Percentiles rank a stretch among this genome's conserved stretches.
phyloP scores from a whole-genome alignment of 2,888 invertebrate species.

The Amitus sp. region DNA sequence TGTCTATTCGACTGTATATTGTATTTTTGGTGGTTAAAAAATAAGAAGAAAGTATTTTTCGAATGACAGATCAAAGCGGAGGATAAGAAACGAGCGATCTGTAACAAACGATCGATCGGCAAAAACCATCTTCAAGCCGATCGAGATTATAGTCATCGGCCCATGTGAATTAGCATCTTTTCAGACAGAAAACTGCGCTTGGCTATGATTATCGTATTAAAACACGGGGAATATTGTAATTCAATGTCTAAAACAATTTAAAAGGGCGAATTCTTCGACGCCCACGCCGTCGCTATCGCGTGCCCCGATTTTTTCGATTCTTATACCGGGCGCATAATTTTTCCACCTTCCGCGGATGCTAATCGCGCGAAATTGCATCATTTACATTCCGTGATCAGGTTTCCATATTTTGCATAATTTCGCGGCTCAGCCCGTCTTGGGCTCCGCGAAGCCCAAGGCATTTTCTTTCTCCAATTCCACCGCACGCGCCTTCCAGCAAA shows the following conservation, averaged over 20 bases:
- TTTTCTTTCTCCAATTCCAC: slow-evolving; percentile 38
- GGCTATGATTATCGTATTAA: slow-evolving; percentile 64
- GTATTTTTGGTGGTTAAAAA: too few relatives aligned
- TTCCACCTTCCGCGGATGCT: slow-evolving; percentile 29
- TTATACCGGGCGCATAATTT: slow-evolving; percentile 21
- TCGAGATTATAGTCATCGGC: slow-evolving; percentile 34
- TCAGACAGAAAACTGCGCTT: slow-evolving; percentile 57
- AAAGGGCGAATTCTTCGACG: slow-evolving; percentile 36
- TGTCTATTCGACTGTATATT: too few relatives aligned
- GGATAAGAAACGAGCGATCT: not conserved
- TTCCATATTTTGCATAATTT: slow-evolving; percentile 40
- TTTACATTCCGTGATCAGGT: slow-evolving; percentile 39
- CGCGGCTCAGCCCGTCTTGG: slow-evolving; percentile 33
- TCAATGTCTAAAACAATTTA: slow-evolving; percentile 42
- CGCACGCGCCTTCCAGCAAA: slow-evolving; percentile 31
- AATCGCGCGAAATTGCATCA: slow-evolving; percentile 36
- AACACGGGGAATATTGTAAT: slow-evolving; percentile 59
- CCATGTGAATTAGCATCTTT: slow-evolving; percentile 60
- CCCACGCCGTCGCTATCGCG: slow-evolving; percentile 43
- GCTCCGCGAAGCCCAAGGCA: slow-evolving; percentile 31
- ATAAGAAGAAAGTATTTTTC: too few relatives aligned
- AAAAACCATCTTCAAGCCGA: slow-evolving; percentile 18
- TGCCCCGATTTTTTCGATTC: not conserved
- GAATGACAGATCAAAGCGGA: not conserved
- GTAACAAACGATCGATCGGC: not conserved